Evolutionary conservation across 2,888 invertebrate genomes (phyloP).

Genomic region (Drosophila anceps): DNA sequence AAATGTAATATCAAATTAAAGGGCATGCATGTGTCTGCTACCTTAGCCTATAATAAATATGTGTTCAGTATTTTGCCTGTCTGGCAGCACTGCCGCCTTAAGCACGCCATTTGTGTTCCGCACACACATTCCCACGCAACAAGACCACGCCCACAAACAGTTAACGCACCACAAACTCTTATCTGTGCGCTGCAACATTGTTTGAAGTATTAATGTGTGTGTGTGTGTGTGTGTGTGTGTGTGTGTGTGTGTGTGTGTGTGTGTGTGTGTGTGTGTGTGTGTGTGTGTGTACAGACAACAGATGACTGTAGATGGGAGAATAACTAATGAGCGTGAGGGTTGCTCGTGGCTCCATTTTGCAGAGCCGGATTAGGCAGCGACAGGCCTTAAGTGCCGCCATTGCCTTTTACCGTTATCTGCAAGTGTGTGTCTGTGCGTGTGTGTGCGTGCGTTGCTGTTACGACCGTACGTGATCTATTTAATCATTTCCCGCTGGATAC

Average conservation of each 20-base stretch:
- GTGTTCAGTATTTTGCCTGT: not conserved
- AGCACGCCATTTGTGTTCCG: slow-evolving; percentile 55
- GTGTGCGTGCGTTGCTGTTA: slow-evolving; percentile 42
- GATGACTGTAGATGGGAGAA: slow-evolving; percentile 26
- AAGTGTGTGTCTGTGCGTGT: slow-evolving; percentile 12
- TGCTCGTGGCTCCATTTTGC: slow-evolving; percentile 75
- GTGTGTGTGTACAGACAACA: slow-evolving; percentile 4
- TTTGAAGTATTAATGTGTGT: slow-evolving; percentile 10
- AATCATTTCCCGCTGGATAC: slow-evolving; percentile 40
- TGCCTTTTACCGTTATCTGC: slow-evolving; percentile 57
- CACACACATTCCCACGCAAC: not conserved
- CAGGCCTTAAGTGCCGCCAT: slow-evolving; percentile 73
- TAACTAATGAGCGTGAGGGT: slow-evolving; percentile 30
- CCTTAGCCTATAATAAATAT: too few species aligned
- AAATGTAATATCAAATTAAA: not conserved
- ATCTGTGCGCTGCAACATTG: slow-evolving; percentile 50
- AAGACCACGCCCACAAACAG: slow-evolving; percentile 53
- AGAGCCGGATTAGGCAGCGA: slow-evolving; percentile 64
- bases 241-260: not conserved
- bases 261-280: not conserved
- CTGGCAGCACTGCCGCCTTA: slow-evolving; percentile 55
- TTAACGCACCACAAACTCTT: slow-evolving; percentile 28
- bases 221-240: not conserved
- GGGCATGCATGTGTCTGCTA: not conserved
- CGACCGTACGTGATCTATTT: slow-evolving; percentile 75